Base-by-base conservation (phyloP, 2,797 vertebrate genomes). In the Podarcis siculus region DNA sequence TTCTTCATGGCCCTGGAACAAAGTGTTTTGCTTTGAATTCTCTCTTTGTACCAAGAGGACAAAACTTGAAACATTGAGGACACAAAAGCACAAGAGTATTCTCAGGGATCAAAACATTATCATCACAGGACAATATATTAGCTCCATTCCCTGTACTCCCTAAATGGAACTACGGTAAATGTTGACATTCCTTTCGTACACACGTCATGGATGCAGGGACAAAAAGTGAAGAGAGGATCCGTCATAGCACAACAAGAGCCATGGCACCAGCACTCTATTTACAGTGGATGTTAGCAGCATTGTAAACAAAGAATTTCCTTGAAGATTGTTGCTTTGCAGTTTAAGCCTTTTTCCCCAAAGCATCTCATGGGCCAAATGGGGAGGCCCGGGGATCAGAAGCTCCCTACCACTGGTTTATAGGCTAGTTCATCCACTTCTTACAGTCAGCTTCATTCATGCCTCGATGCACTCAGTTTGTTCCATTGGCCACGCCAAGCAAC, bases 41-140 rank as follows among this genome's bases (percentile, higher is more conserved):
- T 55, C 32, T 3, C 58, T 79, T 39, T 76, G 42, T 32, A 83
- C 35, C 3, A 61, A 61, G 19, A 66, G 37, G 39, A 45, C 37
- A 79, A 49, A 49, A 66, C 3, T 67, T 42, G 58, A 86, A 87
- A 84, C 49, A 79, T 42, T 88, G 55, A 58, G 39, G 77, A 64
- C 8, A 37, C 9, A 21, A 49, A 27, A 83, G 25, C 25, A 30
- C 21, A 42, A 73, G 35, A 37, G 37, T 19, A 49, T 79, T 84
- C n/a, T 30, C 67, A 45, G 19, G 64, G 37, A 72, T 83, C 55
- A 71, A 79, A 79, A 72, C 49, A 45, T 35, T 15, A 35, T 21
- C 19, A 77, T 72, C 76, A 71, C 37, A 39, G 5, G 49, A 79
- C 35, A 37, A 75, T 27, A 23, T 64, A 30, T 61, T 73, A 42